Evolutionary conservation across 1,140 invertebrate genomes (phyloP).

Genomic region (Drosophila nigrodunni): DNA sequence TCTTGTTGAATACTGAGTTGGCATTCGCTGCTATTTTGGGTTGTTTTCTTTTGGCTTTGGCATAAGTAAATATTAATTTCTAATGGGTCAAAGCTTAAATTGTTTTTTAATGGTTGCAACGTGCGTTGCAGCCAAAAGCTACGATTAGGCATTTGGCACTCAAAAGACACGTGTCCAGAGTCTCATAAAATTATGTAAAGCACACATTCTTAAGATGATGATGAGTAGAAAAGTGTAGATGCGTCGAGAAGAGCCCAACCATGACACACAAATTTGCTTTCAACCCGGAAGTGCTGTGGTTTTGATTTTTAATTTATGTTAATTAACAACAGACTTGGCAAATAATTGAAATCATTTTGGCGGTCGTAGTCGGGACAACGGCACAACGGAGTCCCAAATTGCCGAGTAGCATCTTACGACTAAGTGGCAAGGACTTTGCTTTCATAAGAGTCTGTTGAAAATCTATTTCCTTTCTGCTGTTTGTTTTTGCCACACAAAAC

Average conservation of each 20-base stretch:
- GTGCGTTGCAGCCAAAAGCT: constrained; percentile 50
- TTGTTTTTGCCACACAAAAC: constrained; percentile 33
- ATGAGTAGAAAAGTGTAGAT: constrained; percentile 13
- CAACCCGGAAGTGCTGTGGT: constrained; percentile 43
- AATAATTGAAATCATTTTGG: constrained; percentile 52
- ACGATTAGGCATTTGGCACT: constrained; percentile 62
- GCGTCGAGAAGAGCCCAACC: background rate
- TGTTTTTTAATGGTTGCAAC: constrained; percentile 68
- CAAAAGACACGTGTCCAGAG: constrained; percentile 38
- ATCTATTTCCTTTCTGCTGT: constrained; percentile 40
- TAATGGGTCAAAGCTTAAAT: constrained; percentile 18
- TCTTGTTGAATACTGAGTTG: background rate
- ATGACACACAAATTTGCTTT: constrained; percentile 24
- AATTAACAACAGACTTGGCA: constrained; percentile 65
- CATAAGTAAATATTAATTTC: constrained; percentile 35
- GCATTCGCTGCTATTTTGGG: constrained; percentile 6
- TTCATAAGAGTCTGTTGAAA: constrained; percentile 3
- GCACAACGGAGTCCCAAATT: constrained; percentile 3
- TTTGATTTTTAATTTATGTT: constrained; percentile 82
- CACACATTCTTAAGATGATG: constrained; percentile 26
- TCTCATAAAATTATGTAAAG: constrained; percentile 34
- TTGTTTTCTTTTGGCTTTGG: background rate
- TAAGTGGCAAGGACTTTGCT: constrained; percentile 64
- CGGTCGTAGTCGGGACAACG: constrained; percentile 51
- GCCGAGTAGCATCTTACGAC: constrained; percentile 54